Evolutionary conservation across 1,140 invertebrate species (phyloP), one percentile per base, ranked within the genome.

Genomic region (Nasonia giraulti): DNA sequence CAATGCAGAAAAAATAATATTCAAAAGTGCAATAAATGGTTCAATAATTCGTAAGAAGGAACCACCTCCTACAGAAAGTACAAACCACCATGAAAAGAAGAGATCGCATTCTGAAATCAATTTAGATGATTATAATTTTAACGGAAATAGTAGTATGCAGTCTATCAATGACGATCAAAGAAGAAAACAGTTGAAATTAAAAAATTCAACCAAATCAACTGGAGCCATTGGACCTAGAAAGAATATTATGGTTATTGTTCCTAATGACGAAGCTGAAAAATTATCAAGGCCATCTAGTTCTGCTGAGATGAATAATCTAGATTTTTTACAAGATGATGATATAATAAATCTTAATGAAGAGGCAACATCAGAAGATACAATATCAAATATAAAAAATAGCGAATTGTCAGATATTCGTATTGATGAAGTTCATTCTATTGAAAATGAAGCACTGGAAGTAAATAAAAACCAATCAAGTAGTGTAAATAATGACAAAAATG

Each of bases 161-260:
- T 17, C 11, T 20, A 11, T 11, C 47, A 44, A 10, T 44, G 2
- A 5, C 69, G 37, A 50, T 50, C 8, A 47, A 11, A 69, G 23
- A 31, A 71, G 20, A 71, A 71, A 27, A 71, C 23, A 11, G 7
- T 6, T 33, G 11, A 71, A 71, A 31, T 71, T 31, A 31, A 31
- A 10, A 14, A 2, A 31, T 27, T 71, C 27, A 31, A 31, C 68
- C 71, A 37, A 7, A 27, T 12, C 8, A 71, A 12, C 17, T 76
- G 55, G 17, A n/a, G 0, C 27, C n/a, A 74, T 2, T 71, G 11
- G 11, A 40, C 27, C 37, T 31, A 71, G 69, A 73, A 71, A 84
- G 44, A 84, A 85, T 85, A 8, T 87, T 80, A 87, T 87, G 84
- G 71, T 85, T 69, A 78, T 84, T 37, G 40, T 89, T 31, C 79